Conservation (phyloP, 2,797 vertebrate species). For the Ptychadena robeensis region DNA sequence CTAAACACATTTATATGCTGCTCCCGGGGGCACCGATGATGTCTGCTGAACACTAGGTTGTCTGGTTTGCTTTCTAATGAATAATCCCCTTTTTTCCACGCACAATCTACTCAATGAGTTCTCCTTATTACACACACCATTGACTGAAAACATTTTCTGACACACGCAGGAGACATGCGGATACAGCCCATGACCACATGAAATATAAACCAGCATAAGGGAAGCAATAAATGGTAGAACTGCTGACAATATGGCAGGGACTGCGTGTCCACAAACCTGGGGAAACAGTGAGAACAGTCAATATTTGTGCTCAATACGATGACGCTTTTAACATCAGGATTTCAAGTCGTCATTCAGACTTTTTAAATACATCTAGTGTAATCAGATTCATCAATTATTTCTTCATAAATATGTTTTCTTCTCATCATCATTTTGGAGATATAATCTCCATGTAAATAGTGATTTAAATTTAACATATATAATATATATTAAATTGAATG, state of each 20-base stretch:
- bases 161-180: neutral
- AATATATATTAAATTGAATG: too few species aligned
- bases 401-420: too few species aligned
- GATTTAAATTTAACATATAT: too few species aligned
- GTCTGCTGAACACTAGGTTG: neutral
- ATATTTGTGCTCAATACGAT: neutral
- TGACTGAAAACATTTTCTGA: neutral
- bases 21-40: neutral
- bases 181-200: neutral
- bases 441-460: too few species aligned
- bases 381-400: too few species aligned
- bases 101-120: neutral
- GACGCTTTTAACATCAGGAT: neutral
- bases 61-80: neutral
- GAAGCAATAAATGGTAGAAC: neutral
- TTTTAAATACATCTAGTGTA: too few species aligned
- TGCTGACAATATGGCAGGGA: neutral
- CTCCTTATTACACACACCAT: neutral
- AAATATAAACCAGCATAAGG: neutral
- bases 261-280: neutral
- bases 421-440: too few species aligned
- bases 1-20: neutral
- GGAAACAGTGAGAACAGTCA: neutral
- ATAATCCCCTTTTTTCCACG: neutral
- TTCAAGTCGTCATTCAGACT: too few species aligned